These are phyloP conservation scores for Acheta domesticus DNA, from an alignment of 2,888 invertebrate species.

Conservation along the genomic window DNA sequence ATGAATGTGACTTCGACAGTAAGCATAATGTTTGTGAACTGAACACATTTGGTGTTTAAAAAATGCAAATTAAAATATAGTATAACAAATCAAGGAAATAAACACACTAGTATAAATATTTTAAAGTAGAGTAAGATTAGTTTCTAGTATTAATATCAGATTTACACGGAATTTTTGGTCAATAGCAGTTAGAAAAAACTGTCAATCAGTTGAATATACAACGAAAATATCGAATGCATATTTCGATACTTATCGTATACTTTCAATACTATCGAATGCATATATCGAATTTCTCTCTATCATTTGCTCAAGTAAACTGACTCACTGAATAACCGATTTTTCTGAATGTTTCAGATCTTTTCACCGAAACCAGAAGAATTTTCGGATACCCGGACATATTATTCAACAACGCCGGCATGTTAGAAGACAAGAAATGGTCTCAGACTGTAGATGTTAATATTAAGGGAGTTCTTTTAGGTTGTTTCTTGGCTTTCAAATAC, in stretches of 20 bases:
- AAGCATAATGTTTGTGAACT: conserved; percentile 31
- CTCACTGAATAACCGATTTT: background rate
- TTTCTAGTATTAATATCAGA: no score
- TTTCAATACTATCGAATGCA: background rate
- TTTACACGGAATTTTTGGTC: no score
- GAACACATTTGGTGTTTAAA: conserved; percentile 32
- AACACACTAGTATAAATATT: no score
- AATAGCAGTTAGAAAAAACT: no score
- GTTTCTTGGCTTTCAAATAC: conserved; percentile 55
- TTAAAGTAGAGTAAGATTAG: no score
- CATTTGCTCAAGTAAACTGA: no score
- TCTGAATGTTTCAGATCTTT: conserved; percentile 21
- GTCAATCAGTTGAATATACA: background rate
- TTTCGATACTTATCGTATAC: no score
- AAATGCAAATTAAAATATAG: conserved; percentile 22
- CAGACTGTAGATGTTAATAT: conserved; percentile 44
- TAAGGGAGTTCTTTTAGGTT: conserved; percentile 44
- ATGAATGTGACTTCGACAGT: conserved; percentile 39
- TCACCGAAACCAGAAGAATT: conserved; percentile 21
- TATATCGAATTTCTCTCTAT: no score
- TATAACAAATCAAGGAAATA: no score
- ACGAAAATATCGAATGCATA: background rate
- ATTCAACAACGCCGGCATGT: conserved; percentile 49
- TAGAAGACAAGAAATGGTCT: conserved; percentile 43
- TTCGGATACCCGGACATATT: conserved; percentile 40